Percentiles rank a stretch among this genome's conserved stretches.
Evolutionary conservation across 2,113 vertebrate genomes (phyloP).

Genomic region (Mus pahari): DNA sequence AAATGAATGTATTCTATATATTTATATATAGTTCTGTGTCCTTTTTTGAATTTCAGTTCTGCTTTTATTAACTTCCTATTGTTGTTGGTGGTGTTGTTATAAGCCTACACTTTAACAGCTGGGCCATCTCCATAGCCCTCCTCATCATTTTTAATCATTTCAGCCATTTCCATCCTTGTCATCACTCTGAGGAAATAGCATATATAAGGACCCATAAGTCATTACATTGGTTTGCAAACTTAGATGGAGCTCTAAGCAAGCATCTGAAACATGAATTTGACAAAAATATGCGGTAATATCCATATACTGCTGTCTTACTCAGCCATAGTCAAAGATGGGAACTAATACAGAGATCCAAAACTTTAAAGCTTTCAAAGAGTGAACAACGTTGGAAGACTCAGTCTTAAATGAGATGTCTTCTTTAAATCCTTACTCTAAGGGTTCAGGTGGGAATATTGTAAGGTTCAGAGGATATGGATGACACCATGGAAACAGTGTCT

Average conservation of each 20-base stretch:
- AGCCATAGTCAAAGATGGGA: no score
- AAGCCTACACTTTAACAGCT: not conserved
- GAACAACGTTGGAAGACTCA: not conserved
- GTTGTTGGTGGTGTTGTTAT: not conserved
- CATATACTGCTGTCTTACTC: not conserved
- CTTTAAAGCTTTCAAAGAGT: not conserved
- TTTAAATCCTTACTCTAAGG: not conserved
- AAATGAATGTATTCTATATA: not conserved
- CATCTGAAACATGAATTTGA: not conserved
- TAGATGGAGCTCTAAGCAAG: fast-evolving
- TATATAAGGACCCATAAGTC: not conserved
- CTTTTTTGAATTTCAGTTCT: not conserved
- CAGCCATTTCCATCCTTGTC: not conserved
- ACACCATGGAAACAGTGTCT: not conserved
- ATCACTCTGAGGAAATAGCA: not conserved
- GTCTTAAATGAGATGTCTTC: not conserved
- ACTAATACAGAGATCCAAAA: not conserved
- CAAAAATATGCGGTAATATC: no score
- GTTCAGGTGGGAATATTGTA: not conserved
- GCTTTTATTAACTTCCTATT: not conserved
- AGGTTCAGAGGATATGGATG: not conserved
- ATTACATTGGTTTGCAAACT: not conserved
- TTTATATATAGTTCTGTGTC: not conserved
- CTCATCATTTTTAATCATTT: not conserved
- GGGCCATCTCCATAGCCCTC: not conserved